These are phyloP conservation scores for Lycocerus yunnanus DNA, from an alignment of 2,888 invertebrate species.

Conservation along the genomic window DNA sequence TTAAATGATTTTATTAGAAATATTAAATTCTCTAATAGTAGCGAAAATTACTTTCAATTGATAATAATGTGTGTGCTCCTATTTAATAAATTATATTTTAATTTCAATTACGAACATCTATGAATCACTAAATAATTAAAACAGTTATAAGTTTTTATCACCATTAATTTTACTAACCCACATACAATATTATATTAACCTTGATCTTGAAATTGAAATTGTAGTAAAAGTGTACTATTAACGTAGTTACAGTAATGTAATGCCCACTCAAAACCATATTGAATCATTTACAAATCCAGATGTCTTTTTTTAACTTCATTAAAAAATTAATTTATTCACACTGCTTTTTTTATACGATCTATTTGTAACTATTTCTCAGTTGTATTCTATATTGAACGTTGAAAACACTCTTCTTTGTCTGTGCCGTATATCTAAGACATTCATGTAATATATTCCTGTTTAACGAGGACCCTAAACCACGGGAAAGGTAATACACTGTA, in stretches of 20 bases:
- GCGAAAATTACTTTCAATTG: not conserved
- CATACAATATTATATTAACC: not conserved
- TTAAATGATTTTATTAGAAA: not conserved
- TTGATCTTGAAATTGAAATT: conserved; percentile 5
- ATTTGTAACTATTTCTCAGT: not conserved
- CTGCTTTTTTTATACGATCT: not conserved
- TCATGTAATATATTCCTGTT: no score
- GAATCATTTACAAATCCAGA: not conserved
- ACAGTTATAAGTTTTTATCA: not conserved
- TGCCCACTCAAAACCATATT: not conserved
- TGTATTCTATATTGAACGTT: no score
- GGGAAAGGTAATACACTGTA: no score
- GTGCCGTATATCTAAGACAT: no score
- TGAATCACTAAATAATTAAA: not conserved
- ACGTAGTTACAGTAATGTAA: not conserved
- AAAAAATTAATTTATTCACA: not conserved
- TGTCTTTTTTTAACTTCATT: not conserved
- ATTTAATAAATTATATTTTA: not conserved
- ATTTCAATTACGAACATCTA: not conserved
- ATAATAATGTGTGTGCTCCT: not conserved
- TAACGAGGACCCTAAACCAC: no score
- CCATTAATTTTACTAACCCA: not conserved
- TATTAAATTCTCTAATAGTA: not conserved
- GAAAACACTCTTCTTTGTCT: no score
- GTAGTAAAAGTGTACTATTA: not conserved